Conservation (phyloP, 2,888 invertebrate genomes). For the Scrobipalpa atriplicella region DNA sequence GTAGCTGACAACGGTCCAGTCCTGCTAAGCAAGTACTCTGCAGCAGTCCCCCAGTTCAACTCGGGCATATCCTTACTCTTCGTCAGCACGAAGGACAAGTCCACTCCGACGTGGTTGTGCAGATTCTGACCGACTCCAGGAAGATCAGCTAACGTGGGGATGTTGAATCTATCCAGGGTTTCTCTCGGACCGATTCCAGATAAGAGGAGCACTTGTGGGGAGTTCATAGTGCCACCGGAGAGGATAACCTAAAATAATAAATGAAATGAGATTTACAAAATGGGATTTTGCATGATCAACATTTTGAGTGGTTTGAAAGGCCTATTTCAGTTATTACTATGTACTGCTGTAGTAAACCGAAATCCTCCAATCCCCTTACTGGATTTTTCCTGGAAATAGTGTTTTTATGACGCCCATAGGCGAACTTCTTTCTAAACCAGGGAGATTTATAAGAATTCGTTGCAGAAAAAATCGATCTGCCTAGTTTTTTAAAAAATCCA, state of each 20-base stretch:
- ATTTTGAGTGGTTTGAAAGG: too few species aligned
- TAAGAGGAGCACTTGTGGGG: slow-evolving; percentile 85
- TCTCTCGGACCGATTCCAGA: slow-evolving; percentile 86
- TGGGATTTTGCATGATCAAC: slow-evolving; percentile 39
- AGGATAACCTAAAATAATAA: slow-evolving; percentile 75
- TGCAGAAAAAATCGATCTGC: too few species aligned
- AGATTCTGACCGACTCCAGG: slow-evolving; percentile 88
- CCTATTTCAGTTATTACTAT: too few species aligned
- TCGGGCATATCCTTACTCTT: slow-evolving; percentile 78
- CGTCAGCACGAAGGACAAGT: slow-evolving; percentile 79
- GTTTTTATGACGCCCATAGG: too few species aligned
- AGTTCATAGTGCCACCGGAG: slow-evolving; percentile 85
- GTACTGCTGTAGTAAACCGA: too few species aligned
- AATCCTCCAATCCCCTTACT: too few species aligned
- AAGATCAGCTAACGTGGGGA: slow-evolving; percentile 83
- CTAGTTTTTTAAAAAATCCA: too few species aligned
- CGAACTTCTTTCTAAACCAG: too few species aligned
- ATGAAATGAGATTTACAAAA: neutral
- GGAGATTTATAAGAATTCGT: too few species aligned
- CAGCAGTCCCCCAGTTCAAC: slow-evolving; percentile 84
- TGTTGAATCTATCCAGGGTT: slow-evolving; percentile 81
- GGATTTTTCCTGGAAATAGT: too few species aligned
- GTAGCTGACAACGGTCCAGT: slow-evolving; percentile 85
- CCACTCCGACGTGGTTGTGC: slow-evolving; percentile 86
- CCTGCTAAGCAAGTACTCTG: slow-evolving; percentile 84